phyloP scores from a whole-genome alignment of 1,140 invertebrate genomes.

The Eumeta japonica region DNA sequence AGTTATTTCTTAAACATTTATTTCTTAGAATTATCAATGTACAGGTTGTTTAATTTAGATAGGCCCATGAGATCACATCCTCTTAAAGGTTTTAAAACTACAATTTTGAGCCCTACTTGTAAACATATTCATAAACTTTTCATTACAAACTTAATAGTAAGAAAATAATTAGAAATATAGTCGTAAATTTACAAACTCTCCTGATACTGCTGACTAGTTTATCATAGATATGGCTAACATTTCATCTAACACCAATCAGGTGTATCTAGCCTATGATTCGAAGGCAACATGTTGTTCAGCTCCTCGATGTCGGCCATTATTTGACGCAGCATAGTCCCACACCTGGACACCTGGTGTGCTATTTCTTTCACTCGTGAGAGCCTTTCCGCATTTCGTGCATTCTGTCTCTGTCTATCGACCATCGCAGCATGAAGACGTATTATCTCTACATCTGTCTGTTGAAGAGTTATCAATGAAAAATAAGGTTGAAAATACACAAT shows the following conservation, averaged over 20 bases:
- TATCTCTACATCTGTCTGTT: constrained; percentile 73
- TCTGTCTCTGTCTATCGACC: constrained; percentile 80
- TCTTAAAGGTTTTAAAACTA: no score
- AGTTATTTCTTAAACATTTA: no score
- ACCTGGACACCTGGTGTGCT: constrained; percentile 71
- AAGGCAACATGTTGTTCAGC: constrained; percentile 80
- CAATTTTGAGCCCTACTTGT: no score
- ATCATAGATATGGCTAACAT: no score
- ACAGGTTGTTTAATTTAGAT: no score
- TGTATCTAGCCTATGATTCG: constrained; percentile 81
- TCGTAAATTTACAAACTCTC: no score
- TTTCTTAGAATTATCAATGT: no score
- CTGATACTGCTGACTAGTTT: no score
- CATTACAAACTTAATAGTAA: no score
- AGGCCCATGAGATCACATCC: no score
- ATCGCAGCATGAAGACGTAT: constrained; percentile 67
- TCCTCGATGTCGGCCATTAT: constrained; percentile 67
- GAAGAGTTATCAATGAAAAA: not conserved
- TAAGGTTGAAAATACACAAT: not conserved
- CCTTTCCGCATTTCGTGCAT: constrained; percentile 80
- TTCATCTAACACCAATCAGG: constrained; percentile 91
- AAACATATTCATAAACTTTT: no score
- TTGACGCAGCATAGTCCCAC: constrained; percentile 75
- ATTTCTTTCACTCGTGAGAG: constrained; percentile 61
- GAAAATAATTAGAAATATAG: no score